Evolutionary conservation across 2,797 vertebrate genomes (phyloP).

Genomic region (Enoplosus armatus): DNA sequence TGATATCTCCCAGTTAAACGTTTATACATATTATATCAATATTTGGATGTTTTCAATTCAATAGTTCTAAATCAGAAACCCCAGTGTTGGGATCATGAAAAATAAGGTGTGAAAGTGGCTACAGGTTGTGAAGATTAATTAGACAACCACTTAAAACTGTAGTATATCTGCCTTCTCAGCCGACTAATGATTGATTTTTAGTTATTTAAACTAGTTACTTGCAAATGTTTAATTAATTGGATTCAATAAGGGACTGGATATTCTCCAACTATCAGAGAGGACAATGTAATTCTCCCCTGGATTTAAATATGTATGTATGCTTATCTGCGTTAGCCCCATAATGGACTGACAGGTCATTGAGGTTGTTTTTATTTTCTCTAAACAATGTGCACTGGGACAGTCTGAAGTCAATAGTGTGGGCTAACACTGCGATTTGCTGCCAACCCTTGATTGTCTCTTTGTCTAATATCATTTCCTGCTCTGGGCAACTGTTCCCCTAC

Average conservation of each 20-base stretch:
- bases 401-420: constrained; percentile 60
- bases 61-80: background rate
- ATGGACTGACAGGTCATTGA: constrained; percentile 45
- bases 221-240: constrained; percentile 30
- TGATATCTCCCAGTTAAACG: background rate
- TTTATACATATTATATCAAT: background rate
- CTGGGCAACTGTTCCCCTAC: constrained; percentile 59
- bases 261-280: background rate
- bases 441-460: constrained; percentile 61
- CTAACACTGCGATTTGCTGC: constrained; percentile 61
- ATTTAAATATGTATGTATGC: constrained; percentile 42
- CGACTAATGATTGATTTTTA: constrained; percentile 3
- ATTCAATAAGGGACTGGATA: no score
- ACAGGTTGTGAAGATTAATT: background rate
- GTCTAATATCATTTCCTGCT: constrained; percentile 71
- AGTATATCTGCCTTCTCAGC: background rate
- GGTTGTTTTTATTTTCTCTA: constrained; percentile 56
- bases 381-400: constrained; percentile 41
- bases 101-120: background rate
- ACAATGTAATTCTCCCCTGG: background rate
- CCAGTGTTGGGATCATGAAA: background rate
- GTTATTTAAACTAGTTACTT: constrained; percentile 14
- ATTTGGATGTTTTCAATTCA: background rate
- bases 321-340: constrained; percentile 25
- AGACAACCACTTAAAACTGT: background rate